Evolutionary conservation across 1,140 invertebrate species (phyloP), one percentile per base, ranked within the genome.

Genomic region (Bombus cullumanus): DNA sequence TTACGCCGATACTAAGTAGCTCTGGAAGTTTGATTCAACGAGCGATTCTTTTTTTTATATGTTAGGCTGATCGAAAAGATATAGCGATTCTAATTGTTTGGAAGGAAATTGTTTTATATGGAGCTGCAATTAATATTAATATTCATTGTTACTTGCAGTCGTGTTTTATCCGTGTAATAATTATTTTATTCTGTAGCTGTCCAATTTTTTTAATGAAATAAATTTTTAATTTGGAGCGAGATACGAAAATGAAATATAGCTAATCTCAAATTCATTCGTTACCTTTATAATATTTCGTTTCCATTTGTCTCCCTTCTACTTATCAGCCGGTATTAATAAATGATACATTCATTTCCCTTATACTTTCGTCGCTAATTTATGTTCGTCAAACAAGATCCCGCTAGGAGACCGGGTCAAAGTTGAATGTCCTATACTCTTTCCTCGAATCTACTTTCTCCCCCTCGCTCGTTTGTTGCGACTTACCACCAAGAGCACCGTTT

Each of bases 401-500:
- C 28, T 4, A 18, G 10, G n/a, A 66, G 59, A 25, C 37, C 28
- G 22, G 76, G 76, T 78, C 76, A 78, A 43, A 78, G 62, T 78
- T 78, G 76, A 66, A 66, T n/a, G 76, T 66, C 62, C 76, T 28
- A 6, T 22, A 71, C 28, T 53, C n/a, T 25, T n/a, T 57, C 5
- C 34, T 37, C 34, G 5, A 43, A 28, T 10, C 73, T 53, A 41
- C 47, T 41, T 4, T 25, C 25, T 6, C 15, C 9, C 25, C 12
- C 2, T 15, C 2, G 13, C 25, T 22, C n/a, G 15, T 76, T 53
- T 79, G 74, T 69, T 71, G 64, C 34, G 34, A 47, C 80, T 39
- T 79, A 75, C 57, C 43, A 75, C 13, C 73, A 5, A 3, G 0
- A 28, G 37, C 28, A 12, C 28, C 28, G 39, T 28, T 57, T 34